A percentile compares a stretch with the other conserved stretches of the same genome.
phyloP scores from a whole-genome alignment of 2,113 vertebrate species.

The Toxotes jaculatrix region DNA sequence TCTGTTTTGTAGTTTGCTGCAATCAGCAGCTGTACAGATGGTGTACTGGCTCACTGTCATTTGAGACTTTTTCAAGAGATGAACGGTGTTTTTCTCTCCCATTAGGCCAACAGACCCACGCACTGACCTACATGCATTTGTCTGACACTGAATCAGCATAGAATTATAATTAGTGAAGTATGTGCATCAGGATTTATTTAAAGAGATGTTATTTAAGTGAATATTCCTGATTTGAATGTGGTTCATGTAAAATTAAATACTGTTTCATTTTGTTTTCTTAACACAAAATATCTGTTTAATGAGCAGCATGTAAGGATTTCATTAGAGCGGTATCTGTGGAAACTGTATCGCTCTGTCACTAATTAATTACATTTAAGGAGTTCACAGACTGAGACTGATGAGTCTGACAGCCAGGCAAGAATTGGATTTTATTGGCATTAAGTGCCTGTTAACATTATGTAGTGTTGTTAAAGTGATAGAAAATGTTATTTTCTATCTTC shows the following conservation, averaged over 20 bases:
- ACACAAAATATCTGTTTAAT: background rate
- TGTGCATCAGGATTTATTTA: slow-evolving; percentile 13
- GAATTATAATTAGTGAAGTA: background rate
- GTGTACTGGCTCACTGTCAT: slow-evolving; percentile 55
- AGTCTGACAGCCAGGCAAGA: slow-evolving; percentile 3
- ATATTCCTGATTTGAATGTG: slow-evolving; percentile 8
- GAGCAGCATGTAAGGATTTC: background rate
- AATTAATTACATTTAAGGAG: slow-evolving; percentile 1
- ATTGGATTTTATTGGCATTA: slow-evolving; percentile 8
- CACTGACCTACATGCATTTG: slow-evolving; percentile 46
- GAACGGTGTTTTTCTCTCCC: slow-evolving; percentile 30
- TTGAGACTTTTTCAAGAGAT: slow-evolving; percentile 61
- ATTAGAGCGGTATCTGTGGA: background rate
- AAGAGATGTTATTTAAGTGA: background rate
- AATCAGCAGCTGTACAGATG: slow-evolving; percentile 71
- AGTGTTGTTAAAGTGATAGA: background rate
- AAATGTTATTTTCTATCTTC: slow-evolving; percentile 8
- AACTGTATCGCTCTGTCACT: background rate
- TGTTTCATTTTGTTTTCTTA: background rate
- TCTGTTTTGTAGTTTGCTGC: slow-evolving; percentile 48
- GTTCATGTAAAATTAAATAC: background rate
- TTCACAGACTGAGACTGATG: slow-evolving; percentile 1
- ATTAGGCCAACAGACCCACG: slow-evolving; percentile 13
- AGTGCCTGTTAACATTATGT: background rate
- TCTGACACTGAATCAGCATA: slow-evolving; percentile 9